These are phyloP conservation scores for Acronicta alni DNA, from an alignment of 2,888 invertebrate species.

Conservation along the genomic window DNA sequence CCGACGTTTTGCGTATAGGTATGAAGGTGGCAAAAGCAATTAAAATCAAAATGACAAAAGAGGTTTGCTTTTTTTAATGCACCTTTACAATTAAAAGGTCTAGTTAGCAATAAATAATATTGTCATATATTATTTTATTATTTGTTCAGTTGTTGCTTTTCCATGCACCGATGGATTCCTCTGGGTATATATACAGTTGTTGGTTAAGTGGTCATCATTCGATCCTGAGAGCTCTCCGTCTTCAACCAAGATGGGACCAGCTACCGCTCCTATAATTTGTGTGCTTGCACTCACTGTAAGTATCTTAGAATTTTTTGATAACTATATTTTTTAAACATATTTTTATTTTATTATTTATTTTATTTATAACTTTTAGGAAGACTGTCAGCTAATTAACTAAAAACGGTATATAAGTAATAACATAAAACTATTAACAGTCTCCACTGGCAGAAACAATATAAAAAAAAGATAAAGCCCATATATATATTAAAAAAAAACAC, in stretches of 20 bases:
- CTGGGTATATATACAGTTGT: slow-evolving; percentile 13
- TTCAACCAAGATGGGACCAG: slow-evolving; percentile 12
- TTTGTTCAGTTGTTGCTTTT: slow-evolving; percentile 21
- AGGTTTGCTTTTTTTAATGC: too few relatives aligned
- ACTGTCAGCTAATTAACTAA: too few relatives aligned
- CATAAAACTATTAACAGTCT: too few relatives aligned
- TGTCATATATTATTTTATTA: neutral
- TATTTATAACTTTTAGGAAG: too few relatives aligned
- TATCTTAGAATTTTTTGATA: neutral
- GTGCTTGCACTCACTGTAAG: slow-evolving; percentile 21
- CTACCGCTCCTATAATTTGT: neutral
- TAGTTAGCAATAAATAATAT: slow-evolving; percentile 11
- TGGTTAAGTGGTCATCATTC: slow-evolving; percentile 17
- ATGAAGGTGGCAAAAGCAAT: too few relatives aligned
- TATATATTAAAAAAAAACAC: too few relatives aligned
- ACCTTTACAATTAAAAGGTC: neutral
- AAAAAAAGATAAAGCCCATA: too few relatives aligned
- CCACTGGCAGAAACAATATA: too few relatives aligned
- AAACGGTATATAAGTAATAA: too few relatives aligned
- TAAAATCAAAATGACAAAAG: too few relatives aligned
- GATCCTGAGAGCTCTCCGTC: slow-evolving; percentile 3
- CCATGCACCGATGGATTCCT: slow-evolving; percentile 4
- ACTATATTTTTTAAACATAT: neutral
- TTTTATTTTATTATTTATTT: too few relatives aligned
- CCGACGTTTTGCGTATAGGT: too few relatives aligned